Percentiles rank a stretch among this genome's conserved stretches.
phyloP scores from a whole-genome alignment of 1,140 invertebrate species.

The Drosophila ironensis region DNA sequence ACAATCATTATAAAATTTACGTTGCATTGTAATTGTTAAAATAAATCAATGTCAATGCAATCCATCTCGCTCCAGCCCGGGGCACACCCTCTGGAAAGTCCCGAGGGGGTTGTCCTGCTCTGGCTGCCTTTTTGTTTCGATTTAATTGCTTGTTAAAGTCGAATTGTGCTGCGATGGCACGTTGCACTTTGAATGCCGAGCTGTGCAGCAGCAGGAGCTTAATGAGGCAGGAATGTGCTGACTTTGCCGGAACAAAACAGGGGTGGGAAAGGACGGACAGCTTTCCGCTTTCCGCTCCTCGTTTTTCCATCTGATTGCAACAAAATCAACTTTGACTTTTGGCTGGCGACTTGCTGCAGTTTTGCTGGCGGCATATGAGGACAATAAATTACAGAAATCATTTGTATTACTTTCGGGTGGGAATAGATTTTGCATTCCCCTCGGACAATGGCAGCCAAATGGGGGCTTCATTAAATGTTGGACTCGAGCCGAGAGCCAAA shows the following conservation, averaged over 20 bases:
- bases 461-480: slow-evolving; percentile 72
- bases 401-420: slow-evolving; percentile 17
- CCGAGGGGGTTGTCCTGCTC: slow-evolving; percentile 16
- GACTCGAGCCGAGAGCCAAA: slow-evolving; percentile 68
- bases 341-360: slow-evolving; percentile 18
- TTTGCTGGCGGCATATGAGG: slow-evolving; percentile 32
- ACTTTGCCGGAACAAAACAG: slow-evolving; percentile 27
- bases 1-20: slow-evolving; percentile 80
- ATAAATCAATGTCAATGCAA: slow-evolving; percentile 76
- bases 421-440: slow-evolving; percentile 18
- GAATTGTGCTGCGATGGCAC: slow-evolving; percentile 71
- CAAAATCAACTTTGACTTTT: slow-evolving; percentile 21
- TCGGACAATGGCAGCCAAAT: slow-evolving; percentile 56
- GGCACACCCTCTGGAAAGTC: not conserved
- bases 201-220: slow-evolving; percentile 40
- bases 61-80: slow-evolving; percentile 9
- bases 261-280: not conserved
- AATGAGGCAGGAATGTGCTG: slow-evolving; percentile 76
- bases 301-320: not conserved
- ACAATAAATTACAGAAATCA: slow-evolving; percentile 39
- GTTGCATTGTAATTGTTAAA: slow-evolving; percentile 68
- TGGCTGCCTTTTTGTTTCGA: slow-evolving; percentile 65
- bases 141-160: slow-evolving; percentile 79
- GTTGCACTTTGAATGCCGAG: slow-evolving; percentile 28
- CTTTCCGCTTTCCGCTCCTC: not conserved